Percentiles rank a stretch among this genome's conserved stretches.
Evolutionary conservation across 2,113 vertebrate genomes (phyloP).

Genomic region (Eidolon helvum): DNA sequence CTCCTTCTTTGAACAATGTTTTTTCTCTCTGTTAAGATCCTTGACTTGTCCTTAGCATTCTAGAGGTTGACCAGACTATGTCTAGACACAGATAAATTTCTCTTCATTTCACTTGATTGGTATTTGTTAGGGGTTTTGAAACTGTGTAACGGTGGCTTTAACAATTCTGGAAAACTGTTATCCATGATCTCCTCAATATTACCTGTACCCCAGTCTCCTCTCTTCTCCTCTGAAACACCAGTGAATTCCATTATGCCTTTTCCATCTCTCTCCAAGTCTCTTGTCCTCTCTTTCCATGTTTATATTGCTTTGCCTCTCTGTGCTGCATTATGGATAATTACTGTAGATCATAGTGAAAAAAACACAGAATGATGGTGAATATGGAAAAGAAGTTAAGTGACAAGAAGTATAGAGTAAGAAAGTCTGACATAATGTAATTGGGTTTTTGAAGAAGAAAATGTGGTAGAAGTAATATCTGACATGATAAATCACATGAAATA

Average conservation of each 20-base stretch:
- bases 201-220: background rate
- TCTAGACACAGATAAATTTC: background rate
- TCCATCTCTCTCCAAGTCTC: background rate
- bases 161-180: background rate
- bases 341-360: background rate
- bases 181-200: background rate
- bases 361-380: background rate
- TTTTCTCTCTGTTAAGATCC: background rate
- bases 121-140: background rate
- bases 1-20: background rate
- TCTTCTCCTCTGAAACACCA: background rate
- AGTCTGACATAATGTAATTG: background rate
- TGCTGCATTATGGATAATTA: background rate
- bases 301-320: background rate
- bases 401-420: background rate
- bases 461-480: background rate
- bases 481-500: background rate
- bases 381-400: background rate
- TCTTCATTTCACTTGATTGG: background rate
- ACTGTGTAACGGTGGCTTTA: background rate
- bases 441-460: background rate
- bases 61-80: background rate
- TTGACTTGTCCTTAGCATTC: background rate
- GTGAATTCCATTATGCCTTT: background rate
- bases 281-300: background rate